These are phyloP conservation scores for Ceyx erithaca DNA, from an alignment of 2,797 vertebrate genomes.

Conservation along the genomic window DNA sequence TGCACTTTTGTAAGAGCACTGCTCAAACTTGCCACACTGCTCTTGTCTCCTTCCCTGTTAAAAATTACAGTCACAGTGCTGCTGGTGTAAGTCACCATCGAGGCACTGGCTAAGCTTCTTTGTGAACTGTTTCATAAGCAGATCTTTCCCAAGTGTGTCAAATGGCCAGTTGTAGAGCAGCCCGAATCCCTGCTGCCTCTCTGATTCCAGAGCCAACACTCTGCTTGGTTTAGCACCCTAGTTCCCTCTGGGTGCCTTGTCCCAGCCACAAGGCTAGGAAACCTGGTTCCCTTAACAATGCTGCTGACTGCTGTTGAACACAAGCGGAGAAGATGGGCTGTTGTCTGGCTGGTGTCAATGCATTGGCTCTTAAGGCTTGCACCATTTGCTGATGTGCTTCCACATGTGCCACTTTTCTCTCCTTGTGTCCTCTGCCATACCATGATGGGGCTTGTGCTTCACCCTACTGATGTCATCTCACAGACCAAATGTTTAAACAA, in stretches of 20 bases:
- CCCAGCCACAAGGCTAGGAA: neutral
- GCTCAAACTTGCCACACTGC: neutral
- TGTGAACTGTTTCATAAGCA: neutral
- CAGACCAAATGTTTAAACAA: neutral
- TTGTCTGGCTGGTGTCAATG: neutral
- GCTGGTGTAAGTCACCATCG: neutral
- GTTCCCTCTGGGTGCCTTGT: neutral
- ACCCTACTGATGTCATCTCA: neutral
- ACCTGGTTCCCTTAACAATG: neutral
- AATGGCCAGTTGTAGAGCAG: neutral
- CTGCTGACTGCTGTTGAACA: neutral
- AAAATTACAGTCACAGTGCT: neutral
- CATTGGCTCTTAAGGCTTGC: neutral
- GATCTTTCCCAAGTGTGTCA: neutral
- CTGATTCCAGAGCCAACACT: neutral
- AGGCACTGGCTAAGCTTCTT: neutral
- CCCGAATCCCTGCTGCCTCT: rapidly evolving
- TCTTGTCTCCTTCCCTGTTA: neutral
- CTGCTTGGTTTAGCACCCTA: neutral
- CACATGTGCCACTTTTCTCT: neutral
- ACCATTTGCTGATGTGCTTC: neutral
- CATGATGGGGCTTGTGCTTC: neutral
- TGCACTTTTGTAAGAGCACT: rapidly evolving
- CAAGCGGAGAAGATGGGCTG: neutral
- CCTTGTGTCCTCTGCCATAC: neutral